A percentile compares a stretch with the other conserved stretches of the same genome.
Evolutionary conservation across 2,797 vertebrate species (phyloP).

Genomic region (Denticeps clupeoides): DNA sequence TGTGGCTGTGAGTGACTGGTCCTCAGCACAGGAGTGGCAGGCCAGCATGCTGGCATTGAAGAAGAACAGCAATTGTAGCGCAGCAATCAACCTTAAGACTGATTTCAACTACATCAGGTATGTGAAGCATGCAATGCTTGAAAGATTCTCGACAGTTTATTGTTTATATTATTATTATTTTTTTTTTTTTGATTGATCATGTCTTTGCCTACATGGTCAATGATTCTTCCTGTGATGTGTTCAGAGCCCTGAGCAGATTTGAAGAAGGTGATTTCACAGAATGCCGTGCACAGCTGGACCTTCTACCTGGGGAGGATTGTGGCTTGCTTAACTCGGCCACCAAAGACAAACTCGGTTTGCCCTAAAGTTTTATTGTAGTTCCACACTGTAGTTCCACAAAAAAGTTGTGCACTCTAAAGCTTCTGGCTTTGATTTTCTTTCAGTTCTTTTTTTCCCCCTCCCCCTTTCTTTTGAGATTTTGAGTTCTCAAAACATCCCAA

Average conservation of each 20-base stretch:
- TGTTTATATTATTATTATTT: no score
- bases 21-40: conserved; percentile 92
- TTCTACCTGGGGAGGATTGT: conserved; percentile 91
- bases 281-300: conserved; percentile 80
- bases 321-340: conserved; percentile 68
- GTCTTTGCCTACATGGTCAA: no score
- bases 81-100: conserved; percentile 72
- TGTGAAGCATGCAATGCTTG: no score
- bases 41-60: conserved; percentile 72
- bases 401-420: not conserved
- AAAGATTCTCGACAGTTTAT: no score
- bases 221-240: conserved; percentile 18
- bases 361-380: no score
- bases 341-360: conserved; percentile 88
- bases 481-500: no score
- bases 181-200: no score
- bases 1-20: conserved; percentile 84
- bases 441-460: no score
- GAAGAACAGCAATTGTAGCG: conserved; percentile 68
- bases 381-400: no score
- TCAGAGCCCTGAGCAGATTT: conserved; percentile 81
- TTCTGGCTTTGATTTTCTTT: no score
- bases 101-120: conserved; percentile 95
- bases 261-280: conserved; percentile 80
- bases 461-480: no score